phyloP scores from a whole-genome alignment of 1,140 invertebrate species.

The Cephus cinctus region DNA sequence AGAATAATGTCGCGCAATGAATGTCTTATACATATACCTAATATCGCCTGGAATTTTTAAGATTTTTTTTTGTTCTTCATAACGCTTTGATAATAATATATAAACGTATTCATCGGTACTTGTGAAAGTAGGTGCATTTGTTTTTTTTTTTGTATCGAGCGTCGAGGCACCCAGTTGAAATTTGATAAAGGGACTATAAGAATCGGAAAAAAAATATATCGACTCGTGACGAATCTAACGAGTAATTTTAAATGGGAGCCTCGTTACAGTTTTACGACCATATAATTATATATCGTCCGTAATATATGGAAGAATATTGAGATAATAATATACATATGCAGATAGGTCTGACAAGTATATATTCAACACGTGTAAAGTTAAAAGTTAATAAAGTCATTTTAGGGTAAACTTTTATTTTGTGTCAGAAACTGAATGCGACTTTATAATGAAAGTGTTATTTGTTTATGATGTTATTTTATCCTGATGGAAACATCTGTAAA shows the following conservation, averaged over 20 bases:
- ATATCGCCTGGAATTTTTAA: constrained; percentile 26
- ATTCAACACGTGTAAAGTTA: constrained; percentile 51
- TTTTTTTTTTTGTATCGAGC: not conserved
- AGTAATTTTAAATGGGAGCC: not conserved
- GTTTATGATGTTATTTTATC: no score
- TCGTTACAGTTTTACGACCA: constrained; percentile 8
- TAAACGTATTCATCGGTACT: not conserved
- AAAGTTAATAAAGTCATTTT: constrained; percentile 53
- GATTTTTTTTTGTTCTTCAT: constrained; percentile 27
- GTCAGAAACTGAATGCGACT: constrained; percentile 2
- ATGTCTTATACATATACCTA: constrained; percentile 17
- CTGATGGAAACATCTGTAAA: no score
- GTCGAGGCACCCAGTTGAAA: not conserved
- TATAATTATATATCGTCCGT: constrained; percentile 14
- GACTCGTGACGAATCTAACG: not conserved
- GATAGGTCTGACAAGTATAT: constrained; percentile 38
- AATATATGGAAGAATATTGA: constrained; percentile 23
- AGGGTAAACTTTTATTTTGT: constrained; percentile 24
- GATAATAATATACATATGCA: constrained; percentile 28
- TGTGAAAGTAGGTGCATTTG: not conserved
- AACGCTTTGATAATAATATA: constrained; percentile 16
- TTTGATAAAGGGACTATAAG: not conserved
- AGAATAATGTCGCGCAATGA: constrained; percentile 12
- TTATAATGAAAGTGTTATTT: no score
- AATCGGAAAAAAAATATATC: not conserved